Base-by-base conservation (phyloP, 2,797 vertebrate genomes). In the Liparis tanakae region DNA sequence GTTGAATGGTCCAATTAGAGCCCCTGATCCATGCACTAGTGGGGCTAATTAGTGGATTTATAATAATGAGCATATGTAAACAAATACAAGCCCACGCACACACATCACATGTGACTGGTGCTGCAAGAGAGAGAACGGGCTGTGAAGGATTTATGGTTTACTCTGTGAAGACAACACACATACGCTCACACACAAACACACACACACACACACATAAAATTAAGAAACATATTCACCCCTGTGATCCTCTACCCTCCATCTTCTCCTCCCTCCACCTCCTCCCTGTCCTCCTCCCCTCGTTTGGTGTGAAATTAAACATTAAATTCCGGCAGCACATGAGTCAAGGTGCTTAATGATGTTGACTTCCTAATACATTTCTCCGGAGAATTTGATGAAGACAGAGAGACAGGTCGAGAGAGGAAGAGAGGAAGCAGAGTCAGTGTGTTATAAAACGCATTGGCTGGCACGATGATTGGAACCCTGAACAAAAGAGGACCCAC, bases 41-140 rank as follows among this genome's bases (percentile, higher is more conserved):
- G 67, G 76, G 83, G 83, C 70, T 86, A 90, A 91, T 91, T 90
- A 89, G 73, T 71, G 69, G 79, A 78, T 87, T 90, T 89, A 88
- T 76, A 85, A 82, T 88, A 88, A 89, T 88, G 76, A 88, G 74
- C 46, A 70, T 44, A 67, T 65, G 70, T 71, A 75, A 54, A 78
- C 53, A 78, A 54, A 70, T 55, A 6, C 15, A 30, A 57, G 1
- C 55, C 61, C 54, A 33, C 58, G 39, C 65, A 62, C 50, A 59
- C 30, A 58, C 37, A 39, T 51, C 30, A 58, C 44, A 61, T 50
- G 14, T 46, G 20, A 65, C 46, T 34, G n/a, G 51, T 69, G 22
- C 57, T 41, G 10, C 39, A 10, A 56, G 25, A 54, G 36, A 56
- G 25, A 54, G 36, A 63, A 15, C 1, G 22, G 15, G 12, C 33